Conservation (phyloP, 2,888 invertebrate genomes). For the Apamea monoglypha region DNA sequence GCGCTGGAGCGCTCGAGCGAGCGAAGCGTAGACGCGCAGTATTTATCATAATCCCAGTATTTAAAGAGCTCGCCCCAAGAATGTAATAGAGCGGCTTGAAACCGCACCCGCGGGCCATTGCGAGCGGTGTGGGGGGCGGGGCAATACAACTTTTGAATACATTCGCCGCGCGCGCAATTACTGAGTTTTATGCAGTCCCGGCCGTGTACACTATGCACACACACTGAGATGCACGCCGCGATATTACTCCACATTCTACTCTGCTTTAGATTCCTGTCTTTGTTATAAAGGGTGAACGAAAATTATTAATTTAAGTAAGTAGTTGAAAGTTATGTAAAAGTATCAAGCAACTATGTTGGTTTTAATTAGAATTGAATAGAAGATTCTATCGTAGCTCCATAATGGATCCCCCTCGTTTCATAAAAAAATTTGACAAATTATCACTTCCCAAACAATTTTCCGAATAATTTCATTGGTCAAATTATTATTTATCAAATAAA, state of each 20-base stretch:
- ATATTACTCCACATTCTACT: slow-evolving; percentile 14
- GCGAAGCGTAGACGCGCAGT: slow-evolving; percentile 28
- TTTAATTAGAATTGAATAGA: neutral
- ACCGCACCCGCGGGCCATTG: slow-evolving; percentile 7
- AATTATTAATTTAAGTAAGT: neutral
- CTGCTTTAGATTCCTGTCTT: slow-evolving; percentile 3
- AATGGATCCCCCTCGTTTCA: too few species aligned
- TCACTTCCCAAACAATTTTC: too few species aligned
- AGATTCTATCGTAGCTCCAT: neutral
- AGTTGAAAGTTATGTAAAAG: neutral
- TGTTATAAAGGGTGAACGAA: neutral
- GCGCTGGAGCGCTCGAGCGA: slow-evolving; percentile 1
- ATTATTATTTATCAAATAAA: too few species aligned
- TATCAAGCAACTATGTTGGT: neutral
- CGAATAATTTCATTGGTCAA: too few species aligned
- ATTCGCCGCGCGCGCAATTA: slow-evolving; percentile 65
- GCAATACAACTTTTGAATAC: slow-evolving; percentile 58
- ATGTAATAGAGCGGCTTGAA: slow-evolving; percentile 58
- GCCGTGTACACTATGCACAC: neutral
- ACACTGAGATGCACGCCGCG: neutral
- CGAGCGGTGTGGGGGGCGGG: neutral
- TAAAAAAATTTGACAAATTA: too few species aligned
- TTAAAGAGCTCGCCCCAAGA: slow-evolving; percentile 62
- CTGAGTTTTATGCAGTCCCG: slow-evolving; percentile 61
- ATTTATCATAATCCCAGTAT: slow-evolving; percentile 65